Conservation (phyloP, 2,113 vertebrate species). For the Brachyistius frenatus region DNA sequence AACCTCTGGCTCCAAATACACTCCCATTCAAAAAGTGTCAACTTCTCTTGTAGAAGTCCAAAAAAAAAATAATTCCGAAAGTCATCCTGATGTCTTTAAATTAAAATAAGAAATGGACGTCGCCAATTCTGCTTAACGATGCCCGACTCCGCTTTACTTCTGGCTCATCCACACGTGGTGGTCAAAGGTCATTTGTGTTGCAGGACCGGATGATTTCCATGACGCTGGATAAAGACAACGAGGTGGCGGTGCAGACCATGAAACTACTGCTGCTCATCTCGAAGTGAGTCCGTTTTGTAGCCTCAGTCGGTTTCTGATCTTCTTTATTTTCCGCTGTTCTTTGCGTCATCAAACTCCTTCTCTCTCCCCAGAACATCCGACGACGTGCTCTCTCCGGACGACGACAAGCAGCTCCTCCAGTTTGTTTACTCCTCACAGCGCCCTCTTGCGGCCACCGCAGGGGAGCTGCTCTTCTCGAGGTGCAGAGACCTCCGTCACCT, state of each 20-base stretch:
- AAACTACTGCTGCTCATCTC: constrained; percentile 91
- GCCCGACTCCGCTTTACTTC: no score
- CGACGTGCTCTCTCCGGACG: constrained; percentile 83
- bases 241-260: constrained; percentile 92
- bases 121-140: no score
- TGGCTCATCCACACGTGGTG: no score
- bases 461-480: constrained; percentile 91
- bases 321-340: not conserved
- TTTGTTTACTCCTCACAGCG: constrained; percentile 91
- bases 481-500: constrained; percentile 34
- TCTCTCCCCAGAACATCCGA: constrained; percentile 84
- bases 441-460: constrained; percentile 88
- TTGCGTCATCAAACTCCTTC: not conserved
- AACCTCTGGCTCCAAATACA: no score
- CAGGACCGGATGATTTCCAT: constrained; percentile 93
- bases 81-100: no score
- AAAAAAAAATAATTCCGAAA: no score
- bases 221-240: constrained; percentile 93
- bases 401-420: constrained; percentile 87
- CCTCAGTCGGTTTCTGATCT: not conserved
- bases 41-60: no score
- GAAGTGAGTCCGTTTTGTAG: constrained; percentile 83
- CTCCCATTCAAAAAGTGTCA: no score
- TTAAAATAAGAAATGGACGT: no score
- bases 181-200: constrained; percentile 36